Evolutionary conservation across 1,140 invertebrate genomes (phyloP).

Genomic region (Aphaenogaster rudis): DNA sequence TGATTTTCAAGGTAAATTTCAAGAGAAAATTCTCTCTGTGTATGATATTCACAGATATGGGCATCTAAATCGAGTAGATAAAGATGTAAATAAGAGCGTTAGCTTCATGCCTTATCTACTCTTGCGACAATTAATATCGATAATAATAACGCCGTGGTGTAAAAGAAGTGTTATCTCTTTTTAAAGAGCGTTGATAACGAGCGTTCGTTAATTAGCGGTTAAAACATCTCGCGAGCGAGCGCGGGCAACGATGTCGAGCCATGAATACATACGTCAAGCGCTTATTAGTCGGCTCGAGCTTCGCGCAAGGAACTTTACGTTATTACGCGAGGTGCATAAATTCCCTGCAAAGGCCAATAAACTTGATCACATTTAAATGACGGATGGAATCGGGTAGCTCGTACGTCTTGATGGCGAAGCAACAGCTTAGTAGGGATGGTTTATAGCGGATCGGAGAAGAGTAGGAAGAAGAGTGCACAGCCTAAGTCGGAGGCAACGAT

Average conservation of each 20-base stretch:
- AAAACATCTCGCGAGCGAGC: background rate
- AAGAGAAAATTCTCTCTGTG: too few relatives aligned
- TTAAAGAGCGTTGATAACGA: background rate
- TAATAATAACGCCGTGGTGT: background rate
- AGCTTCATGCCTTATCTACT: background rate
- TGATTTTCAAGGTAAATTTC: too few relatives aligned
- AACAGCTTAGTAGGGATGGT: constrained; percentile 75
- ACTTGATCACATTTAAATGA: constrained; percentile 61
- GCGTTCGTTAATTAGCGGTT: constrained; percentile 13
- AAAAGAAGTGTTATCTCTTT: background rate
- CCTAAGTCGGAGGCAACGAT: constrained; percentile 1
- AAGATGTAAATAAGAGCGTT: background rate
- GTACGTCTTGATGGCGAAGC: constrained; percentile 63
- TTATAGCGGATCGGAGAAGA: constrained; percentile 47
- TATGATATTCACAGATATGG: background rate
- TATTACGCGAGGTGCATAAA: constrained; percentile 48
- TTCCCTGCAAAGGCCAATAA: constrained; percentile 42
- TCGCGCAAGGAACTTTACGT: constrained; percentile 2
- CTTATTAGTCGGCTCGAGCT: constrained; percentile 13
- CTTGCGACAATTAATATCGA: background rate
- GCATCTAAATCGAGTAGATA: background rate
- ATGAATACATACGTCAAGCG: background rate
- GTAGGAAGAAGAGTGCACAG: constrained; percentile 5
- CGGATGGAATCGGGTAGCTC: constrained; percentile 46
- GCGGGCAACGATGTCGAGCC: background rate